Evolutionary conservation across 2,888 invertebrate genomes (phyloP).

Genomic region (Neoascia interrupta): DNA sequence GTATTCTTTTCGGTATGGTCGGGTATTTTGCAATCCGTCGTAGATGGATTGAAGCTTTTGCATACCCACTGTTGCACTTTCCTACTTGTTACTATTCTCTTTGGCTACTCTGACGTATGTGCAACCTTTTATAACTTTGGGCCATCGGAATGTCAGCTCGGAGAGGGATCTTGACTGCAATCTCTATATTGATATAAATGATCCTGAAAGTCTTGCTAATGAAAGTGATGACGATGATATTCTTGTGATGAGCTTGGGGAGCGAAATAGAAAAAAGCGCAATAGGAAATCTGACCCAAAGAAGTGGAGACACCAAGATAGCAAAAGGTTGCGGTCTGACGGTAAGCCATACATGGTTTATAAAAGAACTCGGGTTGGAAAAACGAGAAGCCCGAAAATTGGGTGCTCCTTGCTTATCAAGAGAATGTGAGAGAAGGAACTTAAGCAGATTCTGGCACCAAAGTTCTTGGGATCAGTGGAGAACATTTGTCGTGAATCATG

Average conservation of each 20-base stretch:
- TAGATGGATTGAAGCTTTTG: too few relatives aligned
- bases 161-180: slow-evolving; percentile 9
- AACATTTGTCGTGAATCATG: background rate
- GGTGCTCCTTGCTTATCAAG: background rate
- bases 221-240: slow-evolving; percentile 8
- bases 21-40: too few relatives aligned
- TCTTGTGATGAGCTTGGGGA: slow-evolving; percentile 13
- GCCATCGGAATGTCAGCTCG: too few relatives aligned
- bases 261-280: slow-evolving; percentile 19
- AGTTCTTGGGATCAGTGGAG: background rate
- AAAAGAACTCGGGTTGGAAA: background rate
- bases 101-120: slow-evolving; percentile 6
- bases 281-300: slow-evolving; percentile 20
- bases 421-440: background rate
- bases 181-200: slow-evolving; percentile 12
- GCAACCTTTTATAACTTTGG: too few relatives aligned
- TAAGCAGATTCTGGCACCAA: background rate
- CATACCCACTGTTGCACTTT: too few relatives aligned
- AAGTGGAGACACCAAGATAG: slow-evolving; percentile 16
- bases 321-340: slow-evolving; percentile 4
- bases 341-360: slow-evolving; percentile 1
- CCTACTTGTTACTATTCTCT: too few relatives aligned
- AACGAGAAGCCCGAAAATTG: background rate
- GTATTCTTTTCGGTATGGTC: too few relatives aligned
- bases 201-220: slow-evolving; percentile 4